A percentile compares a stretch with the other conserved stretches of the same genome.
These are phyloP conservation scores for Calliphora vomitoria DNA, from an alignment of 2,888 invertebrate species.

Conservation along the genomic window DNA sequence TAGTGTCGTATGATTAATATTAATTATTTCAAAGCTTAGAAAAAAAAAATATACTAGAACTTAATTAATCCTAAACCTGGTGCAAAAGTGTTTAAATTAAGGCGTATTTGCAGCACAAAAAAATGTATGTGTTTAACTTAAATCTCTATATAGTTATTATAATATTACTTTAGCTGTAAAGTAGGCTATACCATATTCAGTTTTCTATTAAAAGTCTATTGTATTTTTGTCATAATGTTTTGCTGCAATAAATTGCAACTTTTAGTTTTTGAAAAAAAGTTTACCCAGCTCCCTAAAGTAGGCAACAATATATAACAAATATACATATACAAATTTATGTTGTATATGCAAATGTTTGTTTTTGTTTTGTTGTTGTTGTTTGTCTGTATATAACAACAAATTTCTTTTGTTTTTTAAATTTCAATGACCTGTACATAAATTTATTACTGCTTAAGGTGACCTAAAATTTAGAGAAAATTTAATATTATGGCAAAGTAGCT, in stretches of 20 bases:
- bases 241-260: not conserved
- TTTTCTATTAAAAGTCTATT: not conserved
- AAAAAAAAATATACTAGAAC: not conserved
- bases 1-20: constrained; percentile 24
- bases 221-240: not conserved
- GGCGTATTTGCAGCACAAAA: constrained; percentile 19
- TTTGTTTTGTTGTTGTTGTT: not conserved
- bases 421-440: constrained; percentile 1
- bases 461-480: not conserved
- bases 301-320: constrained; percentile 8
- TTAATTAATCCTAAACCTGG: not conserved
- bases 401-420: not conserved
- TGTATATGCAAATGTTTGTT: not conserved
- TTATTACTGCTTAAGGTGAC: constrained; percentile 16
- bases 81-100: not conserved
- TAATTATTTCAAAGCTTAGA: not conserved
- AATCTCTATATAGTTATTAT: not conserved
- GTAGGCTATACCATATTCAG: not conserved
- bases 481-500: not conserved
- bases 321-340: not conserved
- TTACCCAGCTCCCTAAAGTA: constrained; percentile 15
- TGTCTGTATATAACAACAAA: constrained; percentile 1
- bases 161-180: not conserved
- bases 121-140: constrained; percentile 19
- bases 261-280: not conserved